Percentiles rank a stretch among this genome's conserved stretches.
phyloP scores from a whole-genome alignment of 2,113 vertebrate species.

The Perca fluviatilis region DNA sequence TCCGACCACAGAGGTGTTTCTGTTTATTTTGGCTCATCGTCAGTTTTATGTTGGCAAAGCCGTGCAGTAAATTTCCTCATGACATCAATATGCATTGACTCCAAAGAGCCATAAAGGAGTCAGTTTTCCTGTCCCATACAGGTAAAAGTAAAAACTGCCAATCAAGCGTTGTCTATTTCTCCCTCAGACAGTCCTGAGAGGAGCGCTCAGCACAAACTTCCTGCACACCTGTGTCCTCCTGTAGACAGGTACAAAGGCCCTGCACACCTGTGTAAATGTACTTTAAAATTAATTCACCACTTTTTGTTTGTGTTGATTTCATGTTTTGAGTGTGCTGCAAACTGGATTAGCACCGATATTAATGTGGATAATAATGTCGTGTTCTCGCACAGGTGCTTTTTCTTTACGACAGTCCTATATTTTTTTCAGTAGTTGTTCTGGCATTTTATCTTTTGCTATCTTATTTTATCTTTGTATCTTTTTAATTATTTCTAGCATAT shows the following conservation, averaged over 20 bases:
- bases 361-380: background rate
- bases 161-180: background rate
- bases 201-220: background rate
- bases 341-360: background rate
- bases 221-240: conserved; percentile 29
- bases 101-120: background rate
- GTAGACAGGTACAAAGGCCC: conserved; percentile 24
- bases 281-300: background rate
- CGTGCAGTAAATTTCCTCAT: background rate
- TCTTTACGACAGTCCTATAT: background rate
- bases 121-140: background rate
- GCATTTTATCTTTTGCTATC: too few species aligned
- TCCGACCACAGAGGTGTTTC: background rate
- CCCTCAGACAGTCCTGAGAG: background rate
- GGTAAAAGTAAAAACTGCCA: conserved; percentile 2
- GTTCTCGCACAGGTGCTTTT: background rate
- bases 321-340: background rate
- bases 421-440: too few species aligned
- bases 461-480: too few species aligned
- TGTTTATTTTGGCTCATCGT: background rate
- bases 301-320: background rate
- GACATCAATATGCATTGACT: background rate
- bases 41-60: conserved; percentile 1
- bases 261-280: background rate
- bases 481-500: too few species aligned